phyloP scores from a whole-genome alignment of 2,797 vertebrate species.

The Miichthys miiuy region DNA sequence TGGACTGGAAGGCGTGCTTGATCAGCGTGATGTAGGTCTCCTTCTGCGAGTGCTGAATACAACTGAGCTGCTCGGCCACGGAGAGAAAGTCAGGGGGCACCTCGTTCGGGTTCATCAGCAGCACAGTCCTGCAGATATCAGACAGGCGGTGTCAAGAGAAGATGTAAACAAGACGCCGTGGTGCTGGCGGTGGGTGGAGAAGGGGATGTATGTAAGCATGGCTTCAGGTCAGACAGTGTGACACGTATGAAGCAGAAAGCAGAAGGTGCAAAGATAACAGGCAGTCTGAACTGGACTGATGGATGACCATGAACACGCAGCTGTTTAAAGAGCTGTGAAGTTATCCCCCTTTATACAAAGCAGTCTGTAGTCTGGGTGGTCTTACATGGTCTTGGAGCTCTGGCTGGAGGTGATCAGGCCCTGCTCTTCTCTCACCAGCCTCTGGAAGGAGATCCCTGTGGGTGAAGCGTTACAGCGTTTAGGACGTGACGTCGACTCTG shows the following conservation, averaged over 20 bases:
- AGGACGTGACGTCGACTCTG: no score
- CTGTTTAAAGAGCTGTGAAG: neutral
- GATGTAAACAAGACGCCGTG: conserved; percentile 28
- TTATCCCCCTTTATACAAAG: neutral
- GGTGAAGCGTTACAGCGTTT: no score
- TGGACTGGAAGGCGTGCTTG: conserved; percentile 93
- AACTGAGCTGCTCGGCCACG: conserved; percentile 89
- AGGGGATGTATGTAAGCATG: neutral
- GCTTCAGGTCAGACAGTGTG: neutral
- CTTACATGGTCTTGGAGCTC: conserved; percentile 91
- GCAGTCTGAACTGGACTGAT: neutral
- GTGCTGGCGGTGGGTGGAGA: neutral
- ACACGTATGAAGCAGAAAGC: conserved; percentile 20
- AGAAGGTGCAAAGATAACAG: conserved; percentile 37
- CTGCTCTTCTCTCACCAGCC: conserved; percentile 94
- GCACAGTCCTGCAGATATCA: conserved; percentile 88
- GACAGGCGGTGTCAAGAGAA: conserved; percentile 26
- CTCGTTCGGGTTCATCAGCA: conserved; percentile 92
- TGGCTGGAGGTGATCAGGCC: conserved; percentile 84
- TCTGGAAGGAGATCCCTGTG: conserved; percentile 94
- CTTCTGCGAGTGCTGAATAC: conserved; percentile 77
- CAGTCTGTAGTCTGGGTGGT: conserved; percentile 19
- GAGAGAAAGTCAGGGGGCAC: conserved; percentile 91
- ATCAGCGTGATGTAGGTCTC: conserved; percentile 87
- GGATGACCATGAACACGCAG: neutral